A percentile compares a stretch with the other conserved stretches of the same genome.
phyloP scores from a whole-genome alignment of 2,888 invertebrate species.

The Caenorhabditis sp. region DNA sequence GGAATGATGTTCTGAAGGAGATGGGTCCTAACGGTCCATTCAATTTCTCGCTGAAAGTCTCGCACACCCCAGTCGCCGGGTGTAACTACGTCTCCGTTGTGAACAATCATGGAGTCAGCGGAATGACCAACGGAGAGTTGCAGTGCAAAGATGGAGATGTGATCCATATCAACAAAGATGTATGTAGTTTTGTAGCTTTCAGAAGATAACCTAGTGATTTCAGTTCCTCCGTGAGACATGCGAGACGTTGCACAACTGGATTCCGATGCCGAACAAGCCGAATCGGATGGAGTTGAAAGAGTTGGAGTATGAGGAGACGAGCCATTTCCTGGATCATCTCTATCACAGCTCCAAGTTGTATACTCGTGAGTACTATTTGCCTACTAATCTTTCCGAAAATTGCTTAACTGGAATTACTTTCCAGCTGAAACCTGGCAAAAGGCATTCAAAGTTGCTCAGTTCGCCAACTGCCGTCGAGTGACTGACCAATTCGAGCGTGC shows the following conservation, averaged over 20 bases:
- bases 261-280: not conserved
- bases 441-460: conserved; percentile 15
- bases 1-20: conserved; percentile 23
- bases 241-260: not conserved
- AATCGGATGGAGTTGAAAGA: conserved; percentile 22
- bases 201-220: not conserved
- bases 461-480: not conserved
- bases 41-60: not conserved
- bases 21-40: conserved; percentile 18
- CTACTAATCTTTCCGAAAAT: no score
- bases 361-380: conserved; percentile 18
- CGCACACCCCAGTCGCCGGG: not conserved
- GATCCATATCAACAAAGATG: conserved; percentile 12
- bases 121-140: conserved; percentile 1
- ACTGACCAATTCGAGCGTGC: conserved; percentile 21
- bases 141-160: not conserved
- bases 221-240: conserved; percentile 20
- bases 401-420: no score
- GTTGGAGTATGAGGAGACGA: not conserved
- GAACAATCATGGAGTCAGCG: not conserved
- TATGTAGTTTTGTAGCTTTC: not conserved
- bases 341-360: conserved; percentile 44
- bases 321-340: conserved; percentile 36
- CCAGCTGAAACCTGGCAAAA: conserved; percentile 6
- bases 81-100: conserved; percentile 12